Evolutionary conservation across 2,888 invertebrate species (phyloP).

Genomic region (Biston betularia): DNA sequence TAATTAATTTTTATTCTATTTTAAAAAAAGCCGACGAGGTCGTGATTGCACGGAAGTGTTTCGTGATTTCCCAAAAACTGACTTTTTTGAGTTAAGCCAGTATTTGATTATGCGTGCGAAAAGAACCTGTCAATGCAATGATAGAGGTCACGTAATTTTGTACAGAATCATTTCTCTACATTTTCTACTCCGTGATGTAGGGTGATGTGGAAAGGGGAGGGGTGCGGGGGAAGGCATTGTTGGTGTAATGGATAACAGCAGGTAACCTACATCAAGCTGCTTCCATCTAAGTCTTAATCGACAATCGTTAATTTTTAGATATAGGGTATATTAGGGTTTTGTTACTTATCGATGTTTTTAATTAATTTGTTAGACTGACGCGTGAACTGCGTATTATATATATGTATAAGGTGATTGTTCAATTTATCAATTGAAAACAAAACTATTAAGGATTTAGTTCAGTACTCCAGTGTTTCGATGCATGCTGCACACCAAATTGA

Average conservation of each 20-base stretch:
- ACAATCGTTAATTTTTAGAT: conserved; percentile 15
- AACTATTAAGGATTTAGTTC: no score
- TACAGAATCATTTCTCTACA: neutral
- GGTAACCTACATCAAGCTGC: conserved; percentile 12
- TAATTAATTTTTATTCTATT: no score
- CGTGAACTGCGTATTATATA: no score
- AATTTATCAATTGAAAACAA: no score
- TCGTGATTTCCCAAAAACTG: no score
- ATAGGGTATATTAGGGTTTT: neutral
- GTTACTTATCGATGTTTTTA: neutral
- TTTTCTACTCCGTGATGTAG: conserved; percentile 2
- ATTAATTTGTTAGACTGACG: neutral
- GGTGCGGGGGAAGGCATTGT: conserved; percentile 13
- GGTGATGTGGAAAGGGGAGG: neutral
- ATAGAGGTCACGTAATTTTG: neutral
- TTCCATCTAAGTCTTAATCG: conserved; percentile 21
- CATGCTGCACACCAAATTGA: no score
- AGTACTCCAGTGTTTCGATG: no score
- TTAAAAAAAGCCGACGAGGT: no score
- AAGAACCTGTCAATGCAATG: neutral
- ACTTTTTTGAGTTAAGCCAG: no score
- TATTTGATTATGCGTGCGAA: no score
- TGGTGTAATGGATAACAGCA: conserved; percentile 22
- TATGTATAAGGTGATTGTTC: no score
- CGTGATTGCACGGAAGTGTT: no score